Percentiles rank a stretch among this genome's conserved stretches.
Evolutionary conservation across 2,888 invertebrate genomes (phyloP).

Genomic region (Ecliptopera silaceata): DNA sequence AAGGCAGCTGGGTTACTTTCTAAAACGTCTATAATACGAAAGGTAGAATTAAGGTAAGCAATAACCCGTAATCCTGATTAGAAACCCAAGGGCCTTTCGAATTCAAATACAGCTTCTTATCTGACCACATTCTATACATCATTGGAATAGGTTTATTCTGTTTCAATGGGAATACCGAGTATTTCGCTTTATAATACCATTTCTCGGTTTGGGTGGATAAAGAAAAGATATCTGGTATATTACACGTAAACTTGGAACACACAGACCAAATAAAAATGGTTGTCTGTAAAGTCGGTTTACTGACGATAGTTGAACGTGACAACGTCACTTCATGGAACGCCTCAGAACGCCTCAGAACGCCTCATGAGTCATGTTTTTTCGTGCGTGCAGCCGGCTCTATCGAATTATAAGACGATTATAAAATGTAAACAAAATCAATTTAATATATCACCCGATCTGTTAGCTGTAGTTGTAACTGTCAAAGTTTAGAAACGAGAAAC

Average conservation of each 20-base stretch:
- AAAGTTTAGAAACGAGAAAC: too few species aligned
- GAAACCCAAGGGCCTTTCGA: slow-evolving; percentile 41
- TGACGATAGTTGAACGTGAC: too few species aligned
- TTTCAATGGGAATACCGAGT: slow-evolving; percentile 40
- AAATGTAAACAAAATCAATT: too few species aligned
- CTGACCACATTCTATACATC: slow-evolving; percentile 46
- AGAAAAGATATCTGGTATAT: slow-evolving; percentile 4
- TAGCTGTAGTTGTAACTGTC: too few species aligned
- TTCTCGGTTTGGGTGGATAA: background rate
- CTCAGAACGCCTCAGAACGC: too few species aligned
- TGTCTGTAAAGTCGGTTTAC: too few species aligned
- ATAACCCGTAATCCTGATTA: slow-evolving; percentile 51
- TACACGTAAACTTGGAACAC: background rate
- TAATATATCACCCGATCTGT: too few species aligned
- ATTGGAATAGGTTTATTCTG: slow-evolving; percentile 45
- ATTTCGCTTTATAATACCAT: slow-evolving; percentile 9
- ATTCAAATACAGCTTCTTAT: slow-evolving; percentile 44
- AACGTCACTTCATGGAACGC: too few species aligned
- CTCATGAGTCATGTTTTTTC: too few species aligned
- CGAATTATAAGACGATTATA: too few species aligned
- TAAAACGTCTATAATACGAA: slow-evolving; percentile 39
- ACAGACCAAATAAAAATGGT: too few species aligned
- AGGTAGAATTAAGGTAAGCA: slow-evolving; percentile 41
- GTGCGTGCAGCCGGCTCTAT: too few species aligned
- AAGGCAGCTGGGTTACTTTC: slow-evolving; percentile 40